Conservation (phyloP, 2,888 invertebrate genomes). For the Lumbricus terrestris region DNA sequence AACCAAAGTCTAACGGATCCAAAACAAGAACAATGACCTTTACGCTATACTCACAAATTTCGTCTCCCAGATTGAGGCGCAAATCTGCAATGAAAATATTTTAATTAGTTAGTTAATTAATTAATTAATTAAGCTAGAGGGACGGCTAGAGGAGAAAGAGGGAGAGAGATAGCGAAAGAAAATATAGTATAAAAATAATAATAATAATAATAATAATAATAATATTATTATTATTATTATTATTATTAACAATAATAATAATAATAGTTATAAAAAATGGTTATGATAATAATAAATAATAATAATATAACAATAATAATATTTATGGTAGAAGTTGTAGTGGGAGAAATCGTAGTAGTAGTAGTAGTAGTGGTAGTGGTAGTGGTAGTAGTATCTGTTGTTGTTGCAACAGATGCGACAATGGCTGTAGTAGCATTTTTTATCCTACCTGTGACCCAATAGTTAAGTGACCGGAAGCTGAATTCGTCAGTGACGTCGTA, state of each 20-base stretch:
- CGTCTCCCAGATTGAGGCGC: slow-evolving; percentile 4
- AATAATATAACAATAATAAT: too few relatives aligned
- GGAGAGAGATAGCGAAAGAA: too few relatives aligned
- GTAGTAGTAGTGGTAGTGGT: background rate
- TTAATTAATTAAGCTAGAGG: too few relatives aligned
- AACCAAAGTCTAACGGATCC: background rate
- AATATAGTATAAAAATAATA: too few relatives aligned
- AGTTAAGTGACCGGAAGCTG: slow-evolving; percentile 57
- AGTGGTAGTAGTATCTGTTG: background rate
- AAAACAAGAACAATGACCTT: background rate
- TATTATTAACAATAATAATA: too few relatives aligned
- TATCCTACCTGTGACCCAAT: slow-evolving; percentile 21
- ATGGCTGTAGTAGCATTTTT: background rate
- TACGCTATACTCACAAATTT: background rate
- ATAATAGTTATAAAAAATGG: too few relatives aligned
- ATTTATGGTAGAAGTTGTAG: background rate
- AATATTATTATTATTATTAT: too few relatives aligned
- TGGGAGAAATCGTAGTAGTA: background rate
- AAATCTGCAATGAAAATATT: background rate
- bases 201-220: too few relatives aligned
- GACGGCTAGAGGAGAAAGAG: too few relatives aligned
- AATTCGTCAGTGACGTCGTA: slow-evolving; percentile 78
- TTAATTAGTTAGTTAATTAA: background rate
- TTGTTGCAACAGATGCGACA: background rate
- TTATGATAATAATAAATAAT: too few relatives aligned